Conservation (phyloP, 2,797 vertebrate species). For the Masticophis lateralis region DNA sequence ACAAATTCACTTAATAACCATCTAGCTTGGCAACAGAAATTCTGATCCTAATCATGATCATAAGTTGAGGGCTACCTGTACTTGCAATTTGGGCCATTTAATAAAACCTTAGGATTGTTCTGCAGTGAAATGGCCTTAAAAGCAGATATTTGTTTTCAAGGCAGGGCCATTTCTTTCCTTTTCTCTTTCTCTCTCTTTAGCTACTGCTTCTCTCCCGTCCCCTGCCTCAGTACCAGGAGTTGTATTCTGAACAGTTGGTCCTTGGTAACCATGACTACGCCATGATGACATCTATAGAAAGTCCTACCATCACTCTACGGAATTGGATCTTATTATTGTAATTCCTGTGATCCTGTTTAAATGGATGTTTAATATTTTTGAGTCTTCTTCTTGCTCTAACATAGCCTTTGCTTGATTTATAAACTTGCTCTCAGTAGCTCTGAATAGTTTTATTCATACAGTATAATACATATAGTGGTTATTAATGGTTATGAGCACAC, state of each 20-base stretch:
- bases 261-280: conserved; percentile 61
- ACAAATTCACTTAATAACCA: neutral
- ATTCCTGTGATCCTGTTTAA: conserved; percentile 29
- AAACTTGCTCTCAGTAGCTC: neutral
- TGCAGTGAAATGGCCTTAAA: neutral
- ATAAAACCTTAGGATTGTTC: conserved; percentile 17
- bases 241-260: conserved; percentile 45
- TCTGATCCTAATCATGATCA: neutral
- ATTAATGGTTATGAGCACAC: neutral
- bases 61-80: neutral
- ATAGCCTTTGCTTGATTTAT: neutral
- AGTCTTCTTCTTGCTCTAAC: neutral
- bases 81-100: neutral
- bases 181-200: conserved; percentile 8
- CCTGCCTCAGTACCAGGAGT: conserved; percentile 26
- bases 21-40: neutral
- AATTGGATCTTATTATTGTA: conserved; percentile 36
- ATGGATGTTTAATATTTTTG: neutral
- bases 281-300: conserved; percentile 41
- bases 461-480: neutral
- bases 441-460: neutral
- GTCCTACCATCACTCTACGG: conserved; percentile 26
- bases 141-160: neutral
- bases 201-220: conserved; percentile 19
- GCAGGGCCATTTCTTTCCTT: neutral